These are phyloP conservation scores for Huso huso DNA, from an alignment of 2,797 vertebrate species.

Conservation along the genomic window DNA sequence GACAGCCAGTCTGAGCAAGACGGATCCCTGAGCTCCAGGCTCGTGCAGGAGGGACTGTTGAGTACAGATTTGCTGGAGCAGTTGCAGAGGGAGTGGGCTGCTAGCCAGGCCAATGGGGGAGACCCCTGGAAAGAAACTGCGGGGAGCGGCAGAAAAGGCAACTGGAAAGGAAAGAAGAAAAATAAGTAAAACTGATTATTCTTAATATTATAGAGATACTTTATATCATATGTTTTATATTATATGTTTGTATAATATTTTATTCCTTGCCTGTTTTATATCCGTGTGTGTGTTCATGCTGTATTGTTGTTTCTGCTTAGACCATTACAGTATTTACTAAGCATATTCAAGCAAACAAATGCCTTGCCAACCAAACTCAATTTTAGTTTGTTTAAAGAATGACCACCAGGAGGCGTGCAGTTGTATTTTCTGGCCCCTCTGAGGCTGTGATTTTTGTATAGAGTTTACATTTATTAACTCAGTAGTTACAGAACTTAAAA, in stretches of 20 bases:
- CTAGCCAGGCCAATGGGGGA: slow-evolving; percentile 33
- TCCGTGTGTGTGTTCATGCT: no score
- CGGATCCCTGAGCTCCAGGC: slow-evolving; percentile 62
- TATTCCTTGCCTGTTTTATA: no score
- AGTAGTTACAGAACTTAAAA: no score
- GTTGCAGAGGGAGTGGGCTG: slow-evolving; percentile 82
- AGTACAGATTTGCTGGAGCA: slow-evolving; percentile 77
- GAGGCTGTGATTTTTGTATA: slow-evolving; percentile 6
- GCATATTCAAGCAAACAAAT: no score
- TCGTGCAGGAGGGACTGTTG: slow-evolving; percentile 82
- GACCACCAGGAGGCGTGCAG: not conserved
- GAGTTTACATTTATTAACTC: no score
- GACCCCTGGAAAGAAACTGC: slow-evolving; percentile 18
- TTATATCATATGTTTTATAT: no score
- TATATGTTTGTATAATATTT: no score
- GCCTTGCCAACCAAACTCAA: no score
- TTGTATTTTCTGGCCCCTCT: slow-evolving; percentile 3
- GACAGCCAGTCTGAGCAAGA: slow-evolving; percentile 6
- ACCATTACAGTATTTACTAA: no score
- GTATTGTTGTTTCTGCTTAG: no score
- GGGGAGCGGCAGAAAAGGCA: no score
- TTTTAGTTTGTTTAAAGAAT: no score
- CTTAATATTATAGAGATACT: not conserved
- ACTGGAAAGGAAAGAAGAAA: slow-evolving; percentile 34
- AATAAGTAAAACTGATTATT: slow-evolving; percentile 48